A percentile compares a stretch with the other conserved stretches of the same genome.
These are phyloP conservation scores for Drosophila sulfurigaster DNA, from an alignment of 1,140 invertebrate species.

Conservation along the genomic window DNA sequence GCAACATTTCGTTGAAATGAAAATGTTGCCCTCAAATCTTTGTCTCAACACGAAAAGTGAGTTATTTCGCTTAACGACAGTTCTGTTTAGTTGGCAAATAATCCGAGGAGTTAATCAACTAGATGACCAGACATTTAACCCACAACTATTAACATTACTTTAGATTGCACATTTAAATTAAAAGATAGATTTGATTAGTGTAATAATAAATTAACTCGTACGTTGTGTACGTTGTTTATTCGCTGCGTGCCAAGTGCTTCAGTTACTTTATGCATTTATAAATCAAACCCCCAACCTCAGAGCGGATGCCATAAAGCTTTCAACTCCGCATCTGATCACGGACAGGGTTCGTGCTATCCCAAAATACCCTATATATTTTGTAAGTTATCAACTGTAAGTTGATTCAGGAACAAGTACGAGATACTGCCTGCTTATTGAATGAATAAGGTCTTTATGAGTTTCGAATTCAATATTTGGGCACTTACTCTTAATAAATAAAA, in stretches of 20 bases:
- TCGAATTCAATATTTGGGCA: no score
- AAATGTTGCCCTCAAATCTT: slow-evolving; percentile 1
- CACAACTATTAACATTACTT: not conserved
- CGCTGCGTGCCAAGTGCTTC: slow-evolving; percentile 2
- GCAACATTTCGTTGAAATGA: slow-evolving; percentile 31
- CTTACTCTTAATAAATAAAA: no score
- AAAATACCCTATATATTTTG: not conserved
- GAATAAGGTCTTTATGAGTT: no score
- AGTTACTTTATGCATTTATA: slow-evolving; percentile 9
- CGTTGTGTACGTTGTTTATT: not conserved
- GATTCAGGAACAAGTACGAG: not conserved
- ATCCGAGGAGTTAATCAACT: slow-evolving; percentile 17
- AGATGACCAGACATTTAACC: not conserved
- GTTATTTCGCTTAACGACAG: slow-evolving; percentile 9
- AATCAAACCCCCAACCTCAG: slow-evolving; percentile 1
- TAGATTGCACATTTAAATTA: not conserved
- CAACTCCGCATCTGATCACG: slow-evolving; percentile 1
- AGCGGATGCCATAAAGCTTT: slow-evolving; percentile 13
- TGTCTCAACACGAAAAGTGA: slow-evolving; percentile 11
- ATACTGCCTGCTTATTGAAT: no score
- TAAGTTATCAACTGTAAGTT: not conserved
- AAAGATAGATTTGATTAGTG: not conserved
- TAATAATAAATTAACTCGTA: not conserved
- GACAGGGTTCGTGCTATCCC: not conserved
- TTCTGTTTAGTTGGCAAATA: slow-evolving; percentile 11